A percentile compares a stretch with the other conserved stretches of the same genome.
Conservation (phyloP, 2,113 vertebrate genomes). For the Brachionichthys hirsutus region DNA sequence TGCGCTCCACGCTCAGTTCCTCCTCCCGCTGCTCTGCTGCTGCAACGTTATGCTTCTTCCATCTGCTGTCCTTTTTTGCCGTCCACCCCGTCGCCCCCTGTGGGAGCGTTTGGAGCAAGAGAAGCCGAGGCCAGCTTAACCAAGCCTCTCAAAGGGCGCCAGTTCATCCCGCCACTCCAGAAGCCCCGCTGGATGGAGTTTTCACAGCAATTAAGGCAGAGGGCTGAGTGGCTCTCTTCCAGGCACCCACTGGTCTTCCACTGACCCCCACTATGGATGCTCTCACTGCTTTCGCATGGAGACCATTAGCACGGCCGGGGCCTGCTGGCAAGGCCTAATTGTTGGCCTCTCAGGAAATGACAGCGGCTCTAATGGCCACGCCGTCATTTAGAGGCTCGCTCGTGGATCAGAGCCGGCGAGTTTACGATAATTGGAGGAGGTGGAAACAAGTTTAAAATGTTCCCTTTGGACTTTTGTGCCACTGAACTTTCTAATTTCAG, state of each 20-base stretch:
- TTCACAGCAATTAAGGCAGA: conserved; percentile 69
- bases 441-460: conserved; percentile 2
- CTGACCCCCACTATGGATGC: conserved; percentile 24
- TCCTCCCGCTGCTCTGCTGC: conserved; percentile 15
- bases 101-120: conserved; percentile 26
- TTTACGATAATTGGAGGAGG: conserved; percentile 39
- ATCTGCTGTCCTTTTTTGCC: conserved; percentile 69
- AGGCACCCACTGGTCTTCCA: conserved; percentile 65
- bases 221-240: conserved; percentile 62
- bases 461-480: background rate
- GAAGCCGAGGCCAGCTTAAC: conserved; percentile 53
- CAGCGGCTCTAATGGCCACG: conserved; percentile 38
- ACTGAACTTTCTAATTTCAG: background rate
- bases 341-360: conserved; percentile 59
- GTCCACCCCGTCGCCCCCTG: conserved; percentile 40
- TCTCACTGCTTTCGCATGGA: conserved; percentile 62
- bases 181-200: conserved; percentile 61
- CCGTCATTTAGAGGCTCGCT: conserved; percentile 29
- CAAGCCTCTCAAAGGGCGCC: conserved; percentile 59
- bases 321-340: conserved; percentile 55
- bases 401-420: conserved; percentile 41
- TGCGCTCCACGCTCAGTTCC: background rate
- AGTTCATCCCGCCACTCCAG: conserved; percentile 48
- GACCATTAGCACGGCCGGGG: conserved; percentile 57
- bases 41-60: conserved; percentile 40